Evolutionary conservation across 2,113 vertebrate genomes (phyloP).

Genomic region (Alectura lathami): DNA sequence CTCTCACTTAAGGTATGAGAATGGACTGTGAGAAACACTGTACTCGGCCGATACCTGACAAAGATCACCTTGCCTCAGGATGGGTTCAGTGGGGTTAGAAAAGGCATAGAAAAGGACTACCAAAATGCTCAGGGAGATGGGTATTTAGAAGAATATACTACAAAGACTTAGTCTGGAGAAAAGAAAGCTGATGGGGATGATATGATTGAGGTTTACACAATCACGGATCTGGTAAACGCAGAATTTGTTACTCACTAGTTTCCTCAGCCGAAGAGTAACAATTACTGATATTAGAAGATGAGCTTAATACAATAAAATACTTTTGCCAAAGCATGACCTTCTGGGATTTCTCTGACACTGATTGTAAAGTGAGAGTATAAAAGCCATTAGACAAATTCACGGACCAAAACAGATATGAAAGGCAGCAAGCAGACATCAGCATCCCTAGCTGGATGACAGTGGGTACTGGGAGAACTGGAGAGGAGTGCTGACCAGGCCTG

Average conservation of each 20-base stretch:
- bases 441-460: neutral
- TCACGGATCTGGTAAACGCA: neutral
- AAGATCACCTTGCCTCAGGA: neutral
- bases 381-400: neutral
- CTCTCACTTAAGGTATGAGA: neutral
- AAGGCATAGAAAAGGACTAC: neutral
- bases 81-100: neutral
- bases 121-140: neutral
- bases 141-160: neutral
- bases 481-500: neutral
- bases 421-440: neutral
- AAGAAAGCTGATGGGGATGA: neutral
- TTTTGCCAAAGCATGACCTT: neutral
- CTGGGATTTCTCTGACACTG: neutral
- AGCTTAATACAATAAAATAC: neutral
- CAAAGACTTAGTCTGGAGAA: neutral
- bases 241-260: neutral
- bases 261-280: neutral
- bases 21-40: neutral
- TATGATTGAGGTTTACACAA: neutral
- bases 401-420: neutral
- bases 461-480: neutral
- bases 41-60: neutral
- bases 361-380: neutral
- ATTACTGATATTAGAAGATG: neutral